Evolutionary conservation across 1,140 invertebrate genomes (phyloP), one percentile per base, ranked within the genome.

Genomic region (Drosophila orosa): DNA sequence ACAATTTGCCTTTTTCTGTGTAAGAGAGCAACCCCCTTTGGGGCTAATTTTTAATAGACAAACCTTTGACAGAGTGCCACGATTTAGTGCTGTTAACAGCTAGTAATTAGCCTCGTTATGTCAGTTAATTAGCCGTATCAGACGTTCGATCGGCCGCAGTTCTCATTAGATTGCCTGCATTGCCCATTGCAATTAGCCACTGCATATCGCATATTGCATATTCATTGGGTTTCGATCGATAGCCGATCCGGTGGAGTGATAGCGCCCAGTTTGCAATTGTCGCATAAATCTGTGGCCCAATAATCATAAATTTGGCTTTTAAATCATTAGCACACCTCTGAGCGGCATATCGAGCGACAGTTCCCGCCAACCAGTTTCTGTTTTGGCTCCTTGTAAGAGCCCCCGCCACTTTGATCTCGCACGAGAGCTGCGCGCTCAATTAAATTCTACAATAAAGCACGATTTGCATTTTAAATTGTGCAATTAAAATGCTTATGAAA

Each of bases 401-500:
- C 17, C 37, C 56, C 42, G n/a, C 33, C 40, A 27, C 50, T 59
- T 79, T 73, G 83, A 86, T 82, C 69, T 82, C 71, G 42, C 65
- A 60, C 66, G 67, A 76, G 67, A 76, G 66, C 59, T 72, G 75
- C 55, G 75, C 55, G 83, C 83, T 87, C 83, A 89, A 89, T 89
- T 89, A 89, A 89, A 78, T 74, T 89, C 80, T 59, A 80, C 77
- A 89, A 84, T 89, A 89, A 80, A 89, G 80, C 80, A 80, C 84
- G 77, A 89, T 89, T 89, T 89, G 84, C 84, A 89, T 89, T 89
- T 89, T 80, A 89, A 89, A 89, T 89, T 89, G 80, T 89, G 84
- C 84, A 89, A 89, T 89, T 89, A 89, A 90, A 89, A 89, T 89
- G 84, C 84, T 89, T 89, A 89, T 89, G 80, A 89, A 89, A 89